Conservation (phyloP, 1,140 invertebrate genomes). For the Drosophila parvula region DNA sequence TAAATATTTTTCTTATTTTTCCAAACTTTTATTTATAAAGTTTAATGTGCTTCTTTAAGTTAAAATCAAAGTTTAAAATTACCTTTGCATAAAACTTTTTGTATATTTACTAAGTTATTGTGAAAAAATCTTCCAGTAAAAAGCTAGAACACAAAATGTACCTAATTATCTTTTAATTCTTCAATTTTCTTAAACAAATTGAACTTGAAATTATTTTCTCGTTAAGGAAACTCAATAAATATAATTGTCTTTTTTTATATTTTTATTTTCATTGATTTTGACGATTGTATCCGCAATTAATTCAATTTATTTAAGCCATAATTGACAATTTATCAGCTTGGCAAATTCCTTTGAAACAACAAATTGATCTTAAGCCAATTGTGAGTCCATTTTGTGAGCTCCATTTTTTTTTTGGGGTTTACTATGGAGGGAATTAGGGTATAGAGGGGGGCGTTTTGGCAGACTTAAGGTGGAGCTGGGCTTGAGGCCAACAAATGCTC, state of each 20-base stretch:
- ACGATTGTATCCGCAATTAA: constrained; percentile 4
- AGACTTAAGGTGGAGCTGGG: constrained; percentile 42
- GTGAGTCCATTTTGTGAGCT: constrained; percentile 21
- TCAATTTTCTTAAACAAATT: neutral
- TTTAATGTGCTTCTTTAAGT: no score
- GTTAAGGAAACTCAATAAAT: neutral
- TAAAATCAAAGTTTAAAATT: no score
- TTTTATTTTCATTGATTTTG: constrained; percentile 5
- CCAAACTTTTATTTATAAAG: neutral
- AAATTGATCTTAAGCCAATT: constrained; percentile 44
- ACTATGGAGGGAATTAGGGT: constrained; percentile 4
- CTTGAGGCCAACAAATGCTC: constrained; percentile 49
- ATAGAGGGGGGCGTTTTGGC: constrained; percentile 45
- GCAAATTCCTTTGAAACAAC: constrained; percentile 31
- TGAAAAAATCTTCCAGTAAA: neutral
- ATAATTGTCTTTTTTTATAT: neutral
- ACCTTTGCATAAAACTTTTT: no score
- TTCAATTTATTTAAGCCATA: constrained; percentile 8
- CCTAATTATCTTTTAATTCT: neutral
- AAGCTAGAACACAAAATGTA: neutral
- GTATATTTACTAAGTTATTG: no score
- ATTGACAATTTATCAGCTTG: constrained; percentile 29
- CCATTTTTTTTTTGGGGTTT: constrained; percentile 29
- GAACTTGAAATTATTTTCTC: constrained; percentile 1
- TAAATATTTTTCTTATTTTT: neutral